phyloP scores from a whole-genome alignment of 2,113 vertebrate genomes.

The Laterallus jamaicensis region DNA sequence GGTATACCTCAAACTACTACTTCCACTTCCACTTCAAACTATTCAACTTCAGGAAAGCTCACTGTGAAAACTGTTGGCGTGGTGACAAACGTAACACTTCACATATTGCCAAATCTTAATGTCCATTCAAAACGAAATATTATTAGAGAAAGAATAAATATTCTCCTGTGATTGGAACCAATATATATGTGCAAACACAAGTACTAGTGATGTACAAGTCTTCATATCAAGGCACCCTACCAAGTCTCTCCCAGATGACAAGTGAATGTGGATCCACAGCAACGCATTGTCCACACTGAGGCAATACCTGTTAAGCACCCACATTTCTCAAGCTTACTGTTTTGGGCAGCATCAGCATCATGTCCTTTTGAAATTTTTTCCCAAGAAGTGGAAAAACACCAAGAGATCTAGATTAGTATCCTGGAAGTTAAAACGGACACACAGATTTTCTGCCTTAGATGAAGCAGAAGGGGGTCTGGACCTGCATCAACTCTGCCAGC shows the following conservation, averaged over 20 bases:
- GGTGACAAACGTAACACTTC: not conserved
- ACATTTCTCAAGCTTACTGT: not conserved
- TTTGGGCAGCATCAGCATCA: not conserved
- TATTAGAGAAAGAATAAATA: not conserved
- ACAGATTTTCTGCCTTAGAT: not conserved
- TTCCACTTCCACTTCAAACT: not conserved
- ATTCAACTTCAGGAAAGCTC: not conserved
- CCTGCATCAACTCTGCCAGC: not conserved
- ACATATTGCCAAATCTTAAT: not conserved
- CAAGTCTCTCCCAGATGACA: not conserved
- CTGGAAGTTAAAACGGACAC: not conserved
- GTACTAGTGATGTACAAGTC: not conserved
- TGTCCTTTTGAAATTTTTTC: not conserved
- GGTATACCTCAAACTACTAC: not conserved
- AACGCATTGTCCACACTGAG: not conserved
- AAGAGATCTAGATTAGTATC: not conserved
- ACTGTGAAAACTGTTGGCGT: not conserved
- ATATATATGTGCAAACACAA: not conserved
- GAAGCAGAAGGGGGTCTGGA: not conserved
- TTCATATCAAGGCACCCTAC: not conserved
- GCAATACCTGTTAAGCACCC: not conserved
- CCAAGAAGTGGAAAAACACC: not conserved
- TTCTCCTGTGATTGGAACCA: not conserved
- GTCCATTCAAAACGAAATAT: not conserved
- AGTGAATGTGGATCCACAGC: not conserved